Evolutionary conservation across 2,888 invertebrate species (phyloP), one percentile per base, ranked within the genome.

Genomic region (Choristoneura rosaceana): DNA sequence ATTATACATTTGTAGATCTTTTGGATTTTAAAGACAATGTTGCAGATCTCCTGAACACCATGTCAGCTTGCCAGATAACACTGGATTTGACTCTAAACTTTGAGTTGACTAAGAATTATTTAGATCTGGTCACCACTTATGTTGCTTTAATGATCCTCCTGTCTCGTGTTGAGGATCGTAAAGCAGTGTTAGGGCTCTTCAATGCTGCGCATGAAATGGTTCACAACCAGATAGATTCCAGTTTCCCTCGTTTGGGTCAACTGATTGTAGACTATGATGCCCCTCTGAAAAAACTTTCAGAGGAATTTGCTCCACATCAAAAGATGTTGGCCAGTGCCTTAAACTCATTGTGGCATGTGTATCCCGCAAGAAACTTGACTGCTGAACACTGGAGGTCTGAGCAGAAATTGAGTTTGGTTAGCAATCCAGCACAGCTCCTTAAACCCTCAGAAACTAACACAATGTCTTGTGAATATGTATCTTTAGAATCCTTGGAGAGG

Each of bases 1-100:
- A 99, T 87, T 99, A 99, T 87, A 99, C 99, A 0, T 99, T 99
- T 94, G 99, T 99, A 12, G 99, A 99, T 94, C 95, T 99, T 59
- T 94, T 99, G 70, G 99, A 99, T 87, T 98, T 99, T 84, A 99
- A 99, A 92, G 99, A 99, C 85, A 97, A 98, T 94, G 98, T 98
- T 0, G 97, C 97, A 85, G 98, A 98, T 87, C 93, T 98, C 71
- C 93, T 98, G 0, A 99, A 99, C 12, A 98, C 98, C 25, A 98
- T 99, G 97, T 99, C 99, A 93, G 98, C 99, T 1, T 99, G 98
- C 85, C 99, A 99, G 86, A 96, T 99, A 50, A 97, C 98, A 81
- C 93, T 99, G 80, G 99, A 99, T 87, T 97, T 99, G 91, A 98
- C 98, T 0, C 94, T 99, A 45, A 99, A 99, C 90, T 99, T 97